Evolutionary conservation across 2,888 invertebrate genomes (phyloP), one percentile per base, ranked within the genome.

Genomic region (Nomada lathburiana): DNA sequence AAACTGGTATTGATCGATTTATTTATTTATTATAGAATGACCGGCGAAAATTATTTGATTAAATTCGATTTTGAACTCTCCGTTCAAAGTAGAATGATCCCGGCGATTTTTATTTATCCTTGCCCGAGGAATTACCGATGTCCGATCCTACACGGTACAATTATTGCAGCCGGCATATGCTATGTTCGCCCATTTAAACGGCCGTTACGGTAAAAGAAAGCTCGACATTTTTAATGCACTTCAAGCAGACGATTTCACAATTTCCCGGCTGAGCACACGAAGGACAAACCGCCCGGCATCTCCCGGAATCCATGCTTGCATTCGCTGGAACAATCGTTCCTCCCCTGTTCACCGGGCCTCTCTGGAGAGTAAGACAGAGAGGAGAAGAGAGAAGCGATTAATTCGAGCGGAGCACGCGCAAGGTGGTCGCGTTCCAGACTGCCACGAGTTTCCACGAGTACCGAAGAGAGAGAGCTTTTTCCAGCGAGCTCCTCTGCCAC

Each of bases 301-400:
- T 55, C 3, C 60, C 42, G 57, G 52, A 36, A 18, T 47, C 7
- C 47, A 55, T 10, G 47, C 29, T n/a, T 10, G 23, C 16, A 16
- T 69, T 42, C 62, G 13, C 23, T 16, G 20, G 47, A 63, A 63
- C 63, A 63, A 63, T 63, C 47, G 23, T n/a, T 1, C 29, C 16
- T 63, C 47, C 47, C 42, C 13, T 47, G 16, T 47, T 47, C 11
- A 11, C 13, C 47, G 47, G 16, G 18, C 29, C 26, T 53, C 26
- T 53, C 44, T 18, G 44, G 42, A 26, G 42, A 5, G 44, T 18
- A 70, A 62, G 53, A 65, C 50, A 47, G 64, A 53, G 7, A 42
- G n/a, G 53, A n/a, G n/a, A 70, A 16, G n/a, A 10, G 79, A 63
- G 68, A 69, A 67, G 62, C 74, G 75, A 73, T 75, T 67, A 62